These are phyloP conservation scores for Tribolium castaneum DNA, from an alignment of 1,140 invertebrate species.

Conservation along the genomic window DNA sequence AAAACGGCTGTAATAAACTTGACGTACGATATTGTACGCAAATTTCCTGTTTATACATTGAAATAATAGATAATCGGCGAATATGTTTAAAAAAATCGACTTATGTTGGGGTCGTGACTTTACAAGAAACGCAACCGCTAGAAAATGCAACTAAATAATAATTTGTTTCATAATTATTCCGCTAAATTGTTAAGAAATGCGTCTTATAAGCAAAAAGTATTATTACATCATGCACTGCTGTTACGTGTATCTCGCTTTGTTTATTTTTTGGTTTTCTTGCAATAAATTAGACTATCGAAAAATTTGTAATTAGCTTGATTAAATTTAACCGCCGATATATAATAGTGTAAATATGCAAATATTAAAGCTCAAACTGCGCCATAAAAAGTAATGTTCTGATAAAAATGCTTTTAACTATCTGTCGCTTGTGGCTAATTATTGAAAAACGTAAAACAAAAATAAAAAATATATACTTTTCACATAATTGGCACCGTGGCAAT, in stretches of 20 bases:
- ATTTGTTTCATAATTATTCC: neutral
- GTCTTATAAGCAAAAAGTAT: no score
- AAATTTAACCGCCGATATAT: neutral
- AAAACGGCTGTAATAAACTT: neutral
- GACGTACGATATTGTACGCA: neutral
- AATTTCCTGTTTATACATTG: neutral
- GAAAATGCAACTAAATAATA: neutral
- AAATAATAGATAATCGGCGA: neutral
- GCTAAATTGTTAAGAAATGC: neutral
- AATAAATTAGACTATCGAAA: neutral
- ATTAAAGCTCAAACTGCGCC: neutral
- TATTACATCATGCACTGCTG: neutral
- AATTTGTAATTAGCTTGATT: neutral
- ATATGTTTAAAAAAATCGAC: neutral
- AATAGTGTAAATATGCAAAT: neutral
- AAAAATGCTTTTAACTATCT: neutral
- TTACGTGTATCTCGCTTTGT: neutral
- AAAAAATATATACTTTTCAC: neutral
- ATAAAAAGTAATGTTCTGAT: neutral
- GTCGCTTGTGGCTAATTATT: neutral
- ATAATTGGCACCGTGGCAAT: no score
- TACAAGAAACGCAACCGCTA: neutral
- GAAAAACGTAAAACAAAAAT: neutral
- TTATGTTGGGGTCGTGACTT: neutral
- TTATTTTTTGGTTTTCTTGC: neutral